phyloP scores from a whole-genome alignment of 2,113 vertebrate genomes.

The Oryzias curvinotus region DNA sequence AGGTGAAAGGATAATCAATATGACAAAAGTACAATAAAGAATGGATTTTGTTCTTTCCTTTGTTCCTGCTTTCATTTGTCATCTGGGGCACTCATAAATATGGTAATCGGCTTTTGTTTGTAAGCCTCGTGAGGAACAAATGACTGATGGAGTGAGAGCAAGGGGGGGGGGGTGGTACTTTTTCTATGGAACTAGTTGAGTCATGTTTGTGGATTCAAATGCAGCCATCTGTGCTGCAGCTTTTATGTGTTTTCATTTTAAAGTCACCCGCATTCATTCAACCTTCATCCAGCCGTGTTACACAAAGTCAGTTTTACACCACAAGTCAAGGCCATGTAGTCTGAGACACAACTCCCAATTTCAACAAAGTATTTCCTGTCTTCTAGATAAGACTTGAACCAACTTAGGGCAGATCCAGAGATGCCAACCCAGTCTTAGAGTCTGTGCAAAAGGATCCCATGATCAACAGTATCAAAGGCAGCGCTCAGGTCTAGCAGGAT shows the following conservation, averaged over 20 bases:
- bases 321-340: too few relatives aligned
- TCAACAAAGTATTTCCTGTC: too few relatives aligned
- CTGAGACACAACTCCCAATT: too few relatives aligned
- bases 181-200: conserved; percentile 4
- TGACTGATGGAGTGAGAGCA: conserved; percentile 4
- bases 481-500: too few relatives aligned
- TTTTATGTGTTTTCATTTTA: neutral
- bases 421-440: too few relatives aligned
- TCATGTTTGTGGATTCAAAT: too few relatives aligned
- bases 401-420: too few relatives aligned
- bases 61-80: conserved; percentile 33
- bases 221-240: too few relatives aligned
- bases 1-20: conserved; percentile 45
- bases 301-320: too few relatives aligned
- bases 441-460: too few relatives aligned
- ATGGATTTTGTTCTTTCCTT: conserved; percentile 28
- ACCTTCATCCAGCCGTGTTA: neutral
- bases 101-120: conserved; percentile 54
- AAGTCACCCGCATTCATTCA: neutral
- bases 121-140: conserved; percentile 33
- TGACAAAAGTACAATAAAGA: conserved; percentile 40
- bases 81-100: conserved; percentile 40
- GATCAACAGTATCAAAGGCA: too few relatives aligned
- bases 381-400: too few relatives aligned
- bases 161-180: neutral